Conservation (phyloP, 2,888 invertebrate genomes). For the Troides helena region DNA sequence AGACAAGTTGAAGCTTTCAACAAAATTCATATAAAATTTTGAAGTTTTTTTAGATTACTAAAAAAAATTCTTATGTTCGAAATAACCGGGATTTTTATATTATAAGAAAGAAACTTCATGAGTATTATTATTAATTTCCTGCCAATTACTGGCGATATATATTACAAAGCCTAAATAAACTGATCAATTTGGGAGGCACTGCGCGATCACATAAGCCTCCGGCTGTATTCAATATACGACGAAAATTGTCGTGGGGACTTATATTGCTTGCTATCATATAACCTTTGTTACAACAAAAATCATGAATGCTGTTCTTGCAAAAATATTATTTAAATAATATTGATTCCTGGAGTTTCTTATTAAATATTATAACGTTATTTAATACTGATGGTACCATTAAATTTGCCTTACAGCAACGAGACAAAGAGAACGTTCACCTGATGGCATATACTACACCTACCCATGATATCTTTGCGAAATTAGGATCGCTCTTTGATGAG, state of each 20-base stretch:
- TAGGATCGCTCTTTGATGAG: no score
- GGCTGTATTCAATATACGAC: conserved; percentile 22
- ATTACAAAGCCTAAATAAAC: conserved; percentile 18
- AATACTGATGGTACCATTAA: no score
- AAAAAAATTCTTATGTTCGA: no score
- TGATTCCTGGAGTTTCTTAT: neutral
- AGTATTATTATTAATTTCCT: neutral
- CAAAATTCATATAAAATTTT: no score
- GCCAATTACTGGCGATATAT: neutral
- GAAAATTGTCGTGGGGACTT: conserved; percentile 23
- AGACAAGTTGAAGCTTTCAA: no score
- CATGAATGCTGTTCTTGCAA: neutral
- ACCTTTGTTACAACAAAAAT: neutral
- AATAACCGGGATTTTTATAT: no score
- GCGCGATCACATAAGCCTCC: conserved; percentile 19
- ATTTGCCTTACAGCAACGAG: no score
- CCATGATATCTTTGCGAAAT: no score
- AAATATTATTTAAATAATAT: conserved; percentile 2
- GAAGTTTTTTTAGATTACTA: no score
- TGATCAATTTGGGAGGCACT: conserved; percentile 4
- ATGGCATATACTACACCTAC: no score
- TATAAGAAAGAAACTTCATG: neutral
- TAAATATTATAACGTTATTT: neutral
- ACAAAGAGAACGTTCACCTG: no score
- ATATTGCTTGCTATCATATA: conserved; percentile 3